Evolutionary conservation across 2,113 vertebrate species (phyloP).

Genomic region (Columbina picui): DNA sequence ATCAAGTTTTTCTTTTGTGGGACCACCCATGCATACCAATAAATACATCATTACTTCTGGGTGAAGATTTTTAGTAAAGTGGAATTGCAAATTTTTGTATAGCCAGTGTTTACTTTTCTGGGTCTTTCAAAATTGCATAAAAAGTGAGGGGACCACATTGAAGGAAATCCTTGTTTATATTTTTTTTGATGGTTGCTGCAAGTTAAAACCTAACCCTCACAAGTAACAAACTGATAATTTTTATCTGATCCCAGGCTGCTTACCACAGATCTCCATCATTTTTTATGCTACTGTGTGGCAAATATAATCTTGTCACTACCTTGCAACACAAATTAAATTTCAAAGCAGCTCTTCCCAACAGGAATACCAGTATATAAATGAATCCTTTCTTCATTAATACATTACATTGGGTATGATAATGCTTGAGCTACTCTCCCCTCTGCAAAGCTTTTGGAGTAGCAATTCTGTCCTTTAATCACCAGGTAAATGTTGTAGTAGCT

Average conservation of each 20-base stretch:
- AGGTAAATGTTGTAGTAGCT: conserved; percentile 32
- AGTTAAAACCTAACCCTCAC: background rate
- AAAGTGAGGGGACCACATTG: background rate
- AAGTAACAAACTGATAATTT: background rate
- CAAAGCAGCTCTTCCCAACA: background rate
- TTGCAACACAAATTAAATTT: background rate
- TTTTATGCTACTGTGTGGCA: background rate
- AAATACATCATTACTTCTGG: background rate
- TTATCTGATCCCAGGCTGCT: background rate
- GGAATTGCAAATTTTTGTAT: background rate
- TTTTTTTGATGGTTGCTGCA: background rate
- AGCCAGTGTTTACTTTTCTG: background rate
- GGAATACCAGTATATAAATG: background rate
- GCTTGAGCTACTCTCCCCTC: background rate
- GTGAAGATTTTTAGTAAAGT: background rate
- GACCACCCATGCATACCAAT: background rate
- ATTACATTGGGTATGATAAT: background rate
- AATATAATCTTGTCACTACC: background rate
- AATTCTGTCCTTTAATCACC: conserved; percentile 2
- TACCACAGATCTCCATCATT: background rate
- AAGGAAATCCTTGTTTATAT: background rate
- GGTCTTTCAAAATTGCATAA: background rate
- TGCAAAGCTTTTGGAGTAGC: too few species aligned
- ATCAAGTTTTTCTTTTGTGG: background rate
- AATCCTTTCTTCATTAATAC: background rate